These are phyloP conservation scores for Pelodiscus sinensis DNA, from an alignment of 2,113 vertebrate genomes.

Conservation along the genomic window DNA sequence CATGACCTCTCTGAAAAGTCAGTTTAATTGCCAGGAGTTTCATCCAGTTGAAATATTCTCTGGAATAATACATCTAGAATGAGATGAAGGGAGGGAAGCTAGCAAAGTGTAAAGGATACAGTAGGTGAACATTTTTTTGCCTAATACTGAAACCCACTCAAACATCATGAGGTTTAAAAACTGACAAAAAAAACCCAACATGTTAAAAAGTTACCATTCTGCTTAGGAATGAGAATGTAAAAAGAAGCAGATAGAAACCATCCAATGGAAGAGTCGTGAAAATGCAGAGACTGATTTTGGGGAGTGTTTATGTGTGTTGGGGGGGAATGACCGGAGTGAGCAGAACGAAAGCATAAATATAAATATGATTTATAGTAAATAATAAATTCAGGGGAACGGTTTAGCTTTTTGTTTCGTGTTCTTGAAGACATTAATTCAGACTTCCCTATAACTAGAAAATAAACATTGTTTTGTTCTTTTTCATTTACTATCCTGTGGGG, in stretches of 20 bases:
- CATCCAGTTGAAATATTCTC: neutral
- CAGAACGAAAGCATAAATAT: neutral
- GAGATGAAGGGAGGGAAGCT: neutral
- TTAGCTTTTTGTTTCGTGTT: neutral
- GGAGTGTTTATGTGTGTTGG: too few relatives aligned
- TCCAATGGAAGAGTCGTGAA: neutral
- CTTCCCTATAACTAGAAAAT: neutral
- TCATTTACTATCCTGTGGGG: neutral
- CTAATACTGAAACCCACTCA: neutral
- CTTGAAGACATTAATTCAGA: neutral
- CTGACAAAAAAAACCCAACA: neutral
- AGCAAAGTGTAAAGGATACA: neutral
- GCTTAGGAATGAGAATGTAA: neutral
- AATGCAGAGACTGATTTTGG: neutral
- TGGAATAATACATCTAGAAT: neutral
- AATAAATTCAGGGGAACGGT: neutral
- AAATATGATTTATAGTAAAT: neutral
- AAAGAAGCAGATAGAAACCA: neutral
- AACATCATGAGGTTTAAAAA: neutral
- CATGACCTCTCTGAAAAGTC: neutral
- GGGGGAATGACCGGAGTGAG: neutral
- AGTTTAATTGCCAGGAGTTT: neutral
- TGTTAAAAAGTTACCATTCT: neutral
- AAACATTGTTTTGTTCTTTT: neutral
- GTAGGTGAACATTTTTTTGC: neutral